Conservation (phyloP, 2,888 invertebrate genomes). For the Halictus ligatus region DNA sequence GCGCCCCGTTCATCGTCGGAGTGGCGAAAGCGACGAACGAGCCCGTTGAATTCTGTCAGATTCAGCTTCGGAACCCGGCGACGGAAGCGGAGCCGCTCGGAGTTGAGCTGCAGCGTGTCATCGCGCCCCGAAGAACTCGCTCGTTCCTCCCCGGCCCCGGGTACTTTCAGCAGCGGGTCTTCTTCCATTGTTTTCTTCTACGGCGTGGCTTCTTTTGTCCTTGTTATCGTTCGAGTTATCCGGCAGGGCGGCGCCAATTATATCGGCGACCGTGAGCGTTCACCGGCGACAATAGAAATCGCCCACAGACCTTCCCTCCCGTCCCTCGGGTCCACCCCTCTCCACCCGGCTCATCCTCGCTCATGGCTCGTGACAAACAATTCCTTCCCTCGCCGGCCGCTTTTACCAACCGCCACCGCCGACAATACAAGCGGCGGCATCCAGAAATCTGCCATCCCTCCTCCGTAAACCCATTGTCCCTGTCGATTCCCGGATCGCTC, state of each 20-base stretch:
- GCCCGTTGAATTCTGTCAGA: conserved; percentile 58
- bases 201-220: conserved; percentile 75
- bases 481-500: conserved; percentile 44
- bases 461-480: conserved; percentile 62
- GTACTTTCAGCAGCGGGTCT: conserved; percentile 48
- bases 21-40: neutral
- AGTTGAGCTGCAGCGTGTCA: conserved; percentile 25
- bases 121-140: conserved; percentile 37
- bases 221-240: conserved; percentile 78
- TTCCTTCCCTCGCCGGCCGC: conserved; percentile 27
- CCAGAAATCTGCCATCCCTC: conserved; percentile 38
- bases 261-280: conserved; percentile 69
- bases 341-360: conserved; percentile 16
- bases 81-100: neutral
- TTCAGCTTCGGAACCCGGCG: conserved; percentile 27
- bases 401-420: conserved; percentile 46
- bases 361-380: conserved; percentile 23
- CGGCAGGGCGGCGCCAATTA: conserved; percentile 76
- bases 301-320: conserved; percentile 69
- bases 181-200: conserved; percentile 66
- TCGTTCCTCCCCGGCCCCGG: conserved; percentile 38
- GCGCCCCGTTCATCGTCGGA: neutral
- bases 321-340: conserved; percentile 23
- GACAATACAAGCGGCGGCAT: conserved; percentile 65
- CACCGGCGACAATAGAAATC: conserved; percentile 78